These are phyloP conservation scores for Eubasilissa regina DNA, from an alignment of 1,140 invertebrate species.

Conservation along the genomic window DNA sequence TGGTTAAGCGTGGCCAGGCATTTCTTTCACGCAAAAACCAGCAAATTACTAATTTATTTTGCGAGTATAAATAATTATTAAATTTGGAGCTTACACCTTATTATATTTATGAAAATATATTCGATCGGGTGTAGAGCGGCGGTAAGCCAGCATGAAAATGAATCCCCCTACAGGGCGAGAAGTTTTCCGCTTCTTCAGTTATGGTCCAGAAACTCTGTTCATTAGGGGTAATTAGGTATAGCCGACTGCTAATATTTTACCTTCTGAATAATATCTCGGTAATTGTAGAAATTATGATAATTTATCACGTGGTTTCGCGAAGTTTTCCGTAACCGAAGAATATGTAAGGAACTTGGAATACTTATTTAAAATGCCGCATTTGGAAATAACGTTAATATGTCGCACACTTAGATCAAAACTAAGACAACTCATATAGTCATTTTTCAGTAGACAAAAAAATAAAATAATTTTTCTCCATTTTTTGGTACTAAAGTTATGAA, in stretches of 20 bases:
- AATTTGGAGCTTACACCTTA: no score
- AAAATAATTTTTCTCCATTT: no score
- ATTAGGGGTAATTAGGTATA: conserved; percentile 56
- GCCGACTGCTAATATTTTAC: conserved; percentile 44
- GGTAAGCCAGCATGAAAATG: conserved; percentile 40
- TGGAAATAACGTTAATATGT: no score
- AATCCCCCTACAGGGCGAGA: not conserved
- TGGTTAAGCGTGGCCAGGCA: no score
- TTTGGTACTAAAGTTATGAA: no score
- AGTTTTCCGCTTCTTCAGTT: conserved; percentile 44
- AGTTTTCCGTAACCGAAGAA: conserved; percentile 17
- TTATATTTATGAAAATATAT: not conserved
- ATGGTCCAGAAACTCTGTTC: conserved; percentile 51
- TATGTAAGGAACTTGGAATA: conserved; percentile 16
- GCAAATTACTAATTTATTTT: no score
- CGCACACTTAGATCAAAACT: no score
- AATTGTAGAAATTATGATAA: conserved; percentile 41
- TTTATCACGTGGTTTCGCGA: conserved; percentile 28
- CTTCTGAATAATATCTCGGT: conserved; percentile 41
- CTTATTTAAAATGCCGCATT: not conserved
- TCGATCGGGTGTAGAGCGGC: conserved; percentile 10
- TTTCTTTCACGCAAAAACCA: no score
- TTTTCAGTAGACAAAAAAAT: no score
- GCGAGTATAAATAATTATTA: no score
- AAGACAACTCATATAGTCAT: no score